Evolutionary conservation across 1,140 invertebrate species (phyloP), one percentile per base, ranked within the genome.

Genomic region (Spodoptera frugiperda): DNA sequence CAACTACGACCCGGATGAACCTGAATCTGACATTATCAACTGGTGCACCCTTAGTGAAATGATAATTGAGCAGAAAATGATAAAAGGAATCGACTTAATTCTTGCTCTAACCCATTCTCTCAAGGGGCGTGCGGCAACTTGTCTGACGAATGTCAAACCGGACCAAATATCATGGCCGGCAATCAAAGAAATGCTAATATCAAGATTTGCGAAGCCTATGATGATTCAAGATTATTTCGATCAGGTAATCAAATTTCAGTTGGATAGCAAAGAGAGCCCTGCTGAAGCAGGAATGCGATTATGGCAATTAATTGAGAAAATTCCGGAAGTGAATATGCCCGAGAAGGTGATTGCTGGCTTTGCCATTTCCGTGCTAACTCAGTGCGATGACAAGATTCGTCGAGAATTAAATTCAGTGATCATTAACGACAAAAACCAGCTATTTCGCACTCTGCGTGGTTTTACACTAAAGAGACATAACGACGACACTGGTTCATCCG

Each of bases 171-270:
- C 73, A 11, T 84, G 83, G 81, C 10, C 9, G 2, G 2, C 10
- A 6, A 67, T 86, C 0, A 82, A 82, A 65, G 57, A 84, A 14
- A 55, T 78, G 12, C 61, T 86, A 0, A 49, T 83, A 12, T 39
- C 82, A 14, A 81, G 15, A 19, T 83, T 86, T 77, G 30, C 76
- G 0, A 78, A 81, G 55, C 82, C 84, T 0, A 81, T 78, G 77
- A 51, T 78, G 33, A 78, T 81, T 9, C 84, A 86, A 71, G 84
- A 85, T 14, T 67, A 83, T 12, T 85, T 85, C 12, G 84, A 85
- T 46, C n/a, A 59, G 6, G 39, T 85, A 0, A 78, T 85, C 0
- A 74, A 68, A 59, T 85, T 85, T 65, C 78, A 74, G 17, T 21
- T 84, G 1, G 63, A 55, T 3, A 14, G 0, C 8, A 76, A 82